Conservation (phyloP, 2,113 vertebrate species). For the Camelus bactrianus region DNA sequence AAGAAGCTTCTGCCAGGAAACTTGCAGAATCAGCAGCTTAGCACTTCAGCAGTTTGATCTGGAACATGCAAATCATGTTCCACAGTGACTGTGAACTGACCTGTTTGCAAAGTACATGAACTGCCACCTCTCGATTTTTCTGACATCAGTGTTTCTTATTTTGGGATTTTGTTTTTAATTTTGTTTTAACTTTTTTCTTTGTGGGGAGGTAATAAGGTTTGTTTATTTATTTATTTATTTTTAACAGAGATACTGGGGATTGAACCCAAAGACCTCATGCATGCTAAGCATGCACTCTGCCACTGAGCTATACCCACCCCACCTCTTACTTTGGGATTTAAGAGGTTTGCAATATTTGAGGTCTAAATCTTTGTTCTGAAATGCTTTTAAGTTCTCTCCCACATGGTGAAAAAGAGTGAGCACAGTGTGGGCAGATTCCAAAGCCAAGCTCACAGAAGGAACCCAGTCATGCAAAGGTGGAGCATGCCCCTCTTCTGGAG, state of each 20-base stretch:
- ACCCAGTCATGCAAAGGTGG: slow-evolving; percentile 74
- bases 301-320: too few relatives aligned
- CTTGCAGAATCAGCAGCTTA: not conserved
- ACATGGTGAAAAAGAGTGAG: not conserved
- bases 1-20: not conserved
- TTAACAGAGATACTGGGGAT: too few relatives aligned
- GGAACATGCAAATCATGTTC: not conserved
- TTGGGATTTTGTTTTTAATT: not conserved
- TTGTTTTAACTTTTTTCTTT: too few relatives aligned
- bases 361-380: slow-evolving; percentile 42
- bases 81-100: not conserved
- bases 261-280: too few relatives aligned
- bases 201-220: too few relatives aligned
- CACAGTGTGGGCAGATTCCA: not conserved
- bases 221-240: too few relatives aligned
- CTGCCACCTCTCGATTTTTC: not conserved
- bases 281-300: too few relatives aligned
- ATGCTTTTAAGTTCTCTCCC: slow-evolving; percentile 3
- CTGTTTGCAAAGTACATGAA: not conserved
- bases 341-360: not conserved
- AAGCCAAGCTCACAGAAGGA: slow-evolving; percentile 46
- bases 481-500: slow-evolving; percentile 40
- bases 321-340: not conserved
- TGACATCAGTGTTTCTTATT: not conserved
- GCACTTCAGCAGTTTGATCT: not conserved